A percentile compares a stretch with the other conserved stretches of the same genome.
phyloP scores from a whole-genome alignment of 1,140 invertebrate genomes.

The Acromyrmex heyeri region DNA sequence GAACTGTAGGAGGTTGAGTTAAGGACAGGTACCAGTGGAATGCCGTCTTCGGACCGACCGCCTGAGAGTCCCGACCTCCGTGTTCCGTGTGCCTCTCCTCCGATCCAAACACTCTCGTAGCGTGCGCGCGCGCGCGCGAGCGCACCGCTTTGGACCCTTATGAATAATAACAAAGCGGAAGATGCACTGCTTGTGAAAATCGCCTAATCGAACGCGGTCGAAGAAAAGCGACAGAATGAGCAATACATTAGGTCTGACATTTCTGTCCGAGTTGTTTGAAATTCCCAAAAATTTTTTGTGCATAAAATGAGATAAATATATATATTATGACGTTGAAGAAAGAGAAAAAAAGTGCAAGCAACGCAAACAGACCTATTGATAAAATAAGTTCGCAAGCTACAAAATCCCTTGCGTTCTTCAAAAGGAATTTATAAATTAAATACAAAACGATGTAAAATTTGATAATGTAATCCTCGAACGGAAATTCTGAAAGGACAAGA shows the following conservation, averaged over 20 bases:
- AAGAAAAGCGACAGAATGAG: neutral
- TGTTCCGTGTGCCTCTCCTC: conserved; percentile 57
- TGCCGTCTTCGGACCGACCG: conserved; percentile 80
- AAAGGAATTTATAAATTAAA: neutral
- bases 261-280: too few species aligned
- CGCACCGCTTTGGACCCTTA: conserved; percentile 16
- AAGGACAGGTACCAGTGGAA: conserved; percentile 82
- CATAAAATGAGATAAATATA: too few species aligned
- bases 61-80: conserved; percentile 65
- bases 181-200: conserved; percentile 16
- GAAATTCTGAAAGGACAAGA: neutral
- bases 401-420: neutral
- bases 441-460: neutral
- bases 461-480: neutral
- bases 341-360: too few species aligned
- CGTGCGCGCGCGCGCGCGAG: neutral
- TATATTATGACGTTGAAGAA: too few species aligned
- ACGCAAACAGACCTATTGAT: neutral
- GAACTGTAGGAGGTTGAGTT: conserved; percentile 76
- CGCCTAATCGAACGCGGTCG: neutral
- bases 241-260: neutral
- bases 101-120: conserved; percentile 57
- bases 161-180: conserved; percentile 50
- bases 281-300: too few species aligned
- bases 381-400: neutral